Evolutionary conservation across 2,797 vertebrate genomes (phyloP).

Genomic region (Cirrhinus molitorella): DNA sequence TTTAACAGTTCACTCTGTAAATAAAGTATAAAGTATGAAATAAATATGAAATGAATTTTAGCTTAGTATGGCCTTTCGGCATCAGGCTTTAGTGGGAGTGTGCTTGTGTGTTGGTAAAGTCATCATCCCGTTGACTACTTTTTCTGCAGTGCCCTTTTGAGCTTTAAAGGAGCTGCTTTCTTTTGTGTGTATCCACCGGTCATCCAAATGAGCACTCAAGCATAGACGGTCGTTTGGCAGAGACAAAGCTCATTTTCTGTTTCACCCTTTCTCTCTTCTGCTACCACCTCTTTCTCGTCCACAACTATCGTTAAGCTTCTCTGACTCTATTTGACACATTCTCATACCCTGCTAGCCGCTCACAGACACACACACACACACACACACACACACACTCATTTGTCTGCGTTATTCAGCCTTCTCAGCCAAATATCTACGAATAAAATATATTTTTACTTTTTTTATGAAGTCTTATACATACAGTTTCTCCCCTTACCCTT

Average conservation of each 20-base stretch:
- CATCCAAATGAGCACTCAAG: conserved; percentile 63
- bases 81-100: conserved; percentile 1
- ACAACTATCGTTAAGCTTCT: conserved; percentile 35
- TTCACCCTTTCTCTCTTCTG: conserved; percentile 20
- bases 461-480: background rate
- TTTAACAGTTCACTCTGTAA: background rate
- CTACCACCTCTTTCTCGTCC: conserved; percentile 10
- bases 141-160: conserved; percentile 3
- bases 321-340: conserved; percentile 26
- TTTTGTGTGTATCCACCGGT: conserved; percentile 53
- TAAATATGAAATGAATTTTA: background rate
- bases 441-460: background rate
- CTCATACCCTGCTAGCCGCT: conserved; percentile 24
- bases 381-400: conserved; percentile 19
- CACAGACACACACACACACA: conserved; percentile 20
- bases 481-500: background rate
- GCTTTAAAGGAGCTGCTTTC: conserved; percentile 40
- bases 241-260: conserved; percentile 15
- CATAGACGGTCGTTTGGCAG: conserved; percentile 62
- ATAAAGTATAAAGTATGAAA: background rate
- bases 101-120: conserved; percentile 25
- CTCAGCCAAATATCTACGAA: conserved; percentile 2
- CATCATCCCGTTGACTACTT: conserved; percentile 4
- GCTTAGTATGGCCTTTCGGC: background rate
- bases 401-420: background rate